These are phyloP conservation scores for Drosophila demipolita DNA, from an alignment of 2,888 invertebrate genomes.

Conservation along the genomic window DNA sequence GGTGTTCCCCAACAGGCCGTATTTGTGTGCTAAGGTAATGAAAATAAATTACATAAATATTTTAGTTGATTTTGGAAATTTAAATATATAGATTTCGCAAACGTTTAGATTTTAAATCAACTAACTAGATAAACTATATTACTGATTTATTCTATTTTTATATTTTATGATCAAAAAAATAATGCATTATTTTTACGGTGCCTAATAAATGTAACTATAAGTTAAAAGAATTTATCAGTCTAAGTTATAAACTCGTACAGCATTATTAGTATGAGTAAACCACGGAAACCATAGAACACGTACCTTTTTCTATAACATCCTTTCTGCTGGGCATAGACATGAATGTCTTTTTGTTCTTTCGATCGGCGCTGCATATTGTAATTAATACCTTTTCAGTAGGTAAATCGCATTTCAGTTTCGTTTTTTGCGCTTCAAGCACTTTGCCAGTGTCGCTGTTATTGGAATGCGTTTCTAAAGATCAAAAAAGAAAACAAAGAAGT, in stretches of 20 bases:
- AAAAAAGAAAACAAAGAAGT: background rate
- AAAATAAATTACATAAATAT: conserved; percentile 1
- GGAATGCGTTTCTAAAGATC: conserved; percentile 54
- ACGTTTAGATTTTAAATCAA: background rate
- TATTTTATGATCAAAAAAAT: background rate
- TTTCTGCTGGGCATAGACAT: conserved; percentile 74
- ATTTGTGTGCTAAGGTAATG: conserved; percentile 60
- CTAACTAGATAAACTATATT: background rate
- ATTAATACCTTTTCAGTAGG: conserved; percentile 69
- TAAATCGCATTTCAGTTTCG: conserved; percentile 59
- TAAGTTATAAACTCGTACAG: background rate
- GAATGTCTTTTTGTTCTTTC: conserved; percentile 72
- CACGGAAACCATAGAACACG: background rate
- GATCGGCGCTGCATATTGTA: conserved; percentile 75
- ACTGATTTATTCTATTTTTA: background rate
- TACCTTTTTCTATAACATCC: conserved; percentile 72
- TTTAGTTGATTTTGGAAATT: background rate
- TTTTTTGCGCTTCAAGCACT: conserved; percentile 45
- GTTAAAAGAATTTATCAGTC: background rate
- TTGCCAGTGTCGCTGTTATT: conserved; percentile 41
- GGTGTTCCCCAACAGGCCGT: conserved; percentile 62
- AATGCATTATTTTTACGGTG: background rate
- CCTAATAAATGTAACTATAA: background rate
- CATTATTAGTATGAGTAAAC: background rate
- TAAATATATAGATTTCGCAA: background rate